A percentile compares a stretch with the other conserved stretches of the same genome.
These are phyloP conservation scores for Dryocosmus kuriphilus DNA, from an alignment of 2,888 invertebrate species.

Conservation along the genomic window DNA sequence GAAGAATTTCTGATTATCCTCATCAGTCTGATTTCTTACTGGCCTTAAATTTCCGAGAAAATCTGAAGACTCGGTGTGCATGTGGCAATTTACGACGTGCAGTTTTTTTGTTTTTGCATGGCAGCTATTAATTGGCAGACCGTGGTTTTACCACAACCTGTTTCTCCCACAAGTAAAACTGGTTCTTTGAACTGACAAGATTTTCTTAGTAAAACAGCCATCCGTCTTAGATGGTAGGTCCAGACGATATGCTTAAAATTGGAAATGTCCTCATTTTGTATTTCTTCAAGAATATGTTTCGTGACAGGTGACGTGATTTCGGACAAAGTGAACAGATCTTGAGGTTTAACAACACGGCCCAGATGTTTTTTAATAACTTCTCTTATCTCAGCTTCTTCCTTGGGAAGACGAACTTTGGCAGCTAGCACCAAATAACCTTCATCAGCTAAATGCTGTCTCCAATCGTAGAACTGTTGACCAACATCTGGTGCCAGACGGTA, in stretches of 20 bases:
- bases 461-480: conserved; percentile 88
- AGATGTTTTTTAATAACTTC: conserved; percentile 89
- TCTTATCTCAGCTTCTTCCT: conserved; percentile 90
- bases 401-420: conserved; percentile 91
- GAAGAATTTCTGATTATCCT: conserved; percentile 83
- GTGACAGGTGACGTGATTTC: conserved; percentile 88
- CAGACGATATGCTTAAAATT: conserved; percentile 92
- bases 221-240: conserved; percentile 93
- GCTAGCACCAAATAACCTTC: conserved; percentile 97
- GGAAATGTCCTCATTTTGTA: conserved; percentile 79
- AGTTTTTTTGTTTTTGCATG: conserved; percentile 83
- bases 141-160: conserved; percentile 98
- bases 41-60: conserved; percentile 97
- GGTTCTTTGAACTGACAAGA: conserved; percentile 96
- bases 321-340: conserved; percentile 85
- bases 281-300: conserved; percentile 83
- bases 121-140: conserved; percentile 93
- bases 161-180: conserved; percentile 96
- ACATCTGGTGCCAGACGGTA: conserved; percentile 86
- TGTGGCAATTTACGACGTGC: conserved; percentile 96
- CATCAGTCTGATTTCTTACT: conserved; percentile 83
- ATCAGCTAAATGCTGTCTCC: conserved; percentile 98
- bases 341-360: conserved; percentile 85
- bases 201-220: conserved; percentile 88
- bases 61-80: conserved; percentile 99